Conservation (phyloP, 2,113 vertebrate genomes). For the Tenebrosternarchus preto region DNA sequence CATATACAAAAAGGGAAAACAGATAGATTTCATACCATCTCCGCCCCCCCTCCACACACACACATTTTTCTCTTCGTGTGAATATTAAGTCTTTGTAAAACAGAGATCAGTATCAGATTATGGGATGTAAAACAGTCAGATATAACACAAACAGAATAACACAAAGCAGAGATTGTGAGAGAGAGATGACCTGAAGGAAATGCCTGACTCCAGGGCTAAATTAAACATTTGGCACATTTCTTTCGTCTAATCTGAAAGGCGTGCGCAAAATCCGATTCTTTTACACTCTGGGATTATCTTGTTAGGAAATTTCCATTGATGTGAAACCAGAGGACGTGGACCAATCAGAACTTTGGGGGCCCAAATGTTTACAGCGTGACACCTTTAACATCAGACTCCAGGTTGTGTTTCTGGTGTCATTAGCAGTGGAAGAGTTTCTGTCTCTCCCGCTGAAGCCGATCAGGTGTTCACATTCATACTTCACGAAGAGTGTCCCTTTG, state of each 20-base stretch:
- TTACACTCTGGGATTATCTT: slow-evolving; percentile 27
- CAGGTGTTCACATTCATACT: background rate
- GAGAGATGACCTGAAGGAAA: slow-evolving; percentile 38
- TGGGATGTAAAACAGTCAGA: slow-evolving; percentile 43
- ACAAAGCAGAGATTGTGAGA: slow-evolving; percentile 36
- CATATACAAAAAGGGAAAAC: background rate
- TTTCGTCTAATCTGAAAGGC: slow-evolving; percentile 35
- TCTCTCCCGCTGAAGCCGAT: no score
- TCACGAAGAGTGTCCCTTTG: background rate
- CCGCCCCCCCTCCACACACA: no score
- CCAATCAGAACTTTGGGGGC: slow-evolving; percentile 7
- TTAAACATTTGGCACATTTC: slow-evolving; percentile 35
- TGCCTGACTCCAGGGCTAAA: slow-evolving; percentile 37
- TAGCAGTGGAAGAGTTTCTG: background rate
- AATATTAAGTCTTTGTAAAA: slow-evolving; percentile 34
- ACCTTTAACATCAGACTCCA: background rate
- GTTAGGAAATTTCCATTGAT: background rate
- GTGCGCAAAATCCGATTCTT: slow-evolving; percentile 38
- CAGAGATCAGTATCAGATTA: slow-evolving; percentile 25
- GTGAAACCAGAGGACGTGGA: slow-evolving; percentile 1
- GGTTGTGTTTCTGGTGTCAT: background rate
- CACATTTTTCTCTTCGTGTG: background rate
- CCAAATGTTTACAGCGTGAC: slow-evolving; percentile 17
- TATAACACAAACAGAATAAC: slow-evolving; percentile 47
- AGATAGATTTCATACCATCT: background rate